Base-by-base conservation (phyloP, 2,797 vertebrate species). In the Pantherophis vulpinus region DNA sequence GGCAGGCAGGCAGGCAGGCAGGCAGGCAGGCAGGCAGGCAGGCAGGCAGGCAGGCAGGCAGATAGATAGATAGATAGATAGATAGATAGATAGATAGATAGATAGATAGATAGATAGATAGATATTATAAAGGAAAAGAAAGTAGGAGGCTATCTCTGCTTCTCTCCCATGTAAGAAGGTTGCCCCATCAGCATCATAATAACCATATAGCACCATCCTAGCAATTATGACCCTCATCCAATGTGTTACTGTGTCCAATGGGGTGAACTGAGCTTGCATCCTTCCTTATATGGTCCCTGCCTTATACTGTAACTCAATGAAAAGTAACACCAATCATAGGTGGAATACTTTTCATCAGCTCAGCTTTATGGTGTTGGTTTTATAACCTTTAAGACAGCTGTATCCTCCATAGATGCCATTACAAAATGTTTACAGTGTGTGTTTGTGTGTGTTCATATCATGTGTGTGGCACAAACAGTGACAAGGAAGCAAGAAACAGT, bases 191-290 rank as follows among this genome's bases (percentile, higher is more conserved):
- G 4, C 60, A 54, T n/a, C 27, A 42, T 32, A 56, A 18, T 51
- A 23, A 9, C 25, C 25, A 61, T 27, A 61, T 61, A 61, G 8
- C 60, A 27, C 14, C 61, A 32, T 2, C 54, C 23, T 83, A 90
- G 51, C 42, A 47, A 47, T 25, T 25, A 25, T 5, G 23, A 83
- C 23, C 4, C 79, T 20, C 4, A 47, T 4, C 20, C 79, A 83
- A 47, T 11, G 42, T 25, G 79, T 94, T 92, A 93, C 92, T 66
- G 42, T 92, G 94, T 90, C 89, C 96, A 94, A 94, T 95, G 95
- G 95, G 93, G 90, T 96, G 90, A 96, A 94, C 93, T 94, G 96
- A 97, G 93, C 94, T 92, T 55, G 90, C 89, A 91, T n/a, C 91
- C 94, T 95, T 91, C 94, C 93, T 95, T 93, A 94, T 47, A 56